Base-by-base conservation (phyloP, 1,140 invertebrate species). In the Aleiodes sp. region DNA sequence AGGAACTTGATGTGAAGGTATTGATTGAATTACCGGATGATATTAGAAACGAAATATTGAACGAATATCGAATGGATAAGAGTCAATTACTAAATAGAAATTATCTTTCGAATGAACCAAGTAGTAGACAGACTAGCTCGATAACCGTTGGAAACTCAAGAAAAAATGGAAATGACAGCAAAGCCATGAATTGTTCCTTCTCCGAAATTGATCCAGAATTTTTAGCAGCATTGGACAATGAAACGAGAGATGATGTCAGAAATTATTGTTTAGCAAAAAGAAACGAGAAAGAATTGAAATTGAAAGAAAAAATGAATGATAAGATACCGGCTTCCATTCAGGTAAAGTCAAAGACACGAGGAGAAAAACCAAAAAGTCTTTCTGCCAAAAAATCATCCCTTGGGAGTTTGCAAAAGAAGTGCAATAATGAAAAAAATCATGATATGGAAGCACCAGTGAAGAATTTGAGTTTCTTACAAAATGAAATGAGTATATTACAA, bases 41-140 rank as follows among this genome's bases (percentile, higher is more conserved):
- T 59, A 87, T 92, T 70, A 85, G 87, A 68, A 84, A 86, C 31
- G 91, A 93, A 84, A 86, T 93, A 66, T 78, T 91, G 1, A 81
- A 87, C 57, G 87, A 90, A 72, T 89, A 88, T 43, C 85, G 84
- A 62, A 80, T 68, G 7, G 73, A 71, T 33, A 63, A 73, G 16
- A 62, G 37, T 2, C 29, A 71, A 43, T 14, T 10, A 14, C 35
- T 70, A 71, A 52, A 57, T 24, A 14, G 64, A 62, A 39, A 29
- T 6, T 16, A 2, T 10, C 21, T n/a, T n/a, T n/a, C n/a, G n/a
- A n/a, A n/a, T n/a, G n/a, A n/a, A n/a, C n/a, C n/a, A n/a, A n/a
- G n/a, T n/a, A n/a, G n/a, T n/a, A n/a, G n/a, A n/a, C n/a, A n/a
- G n/a, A n/a, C n/a, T n/a, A n/a, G n/a, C n/a, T n/a, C n/a, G n/a